Percentiles rank a stretch among this genome's conserved stretches.
Conservation (phyloP, 2,797 vertebrate genomes). For the Choloepus didactylus region DNA sequence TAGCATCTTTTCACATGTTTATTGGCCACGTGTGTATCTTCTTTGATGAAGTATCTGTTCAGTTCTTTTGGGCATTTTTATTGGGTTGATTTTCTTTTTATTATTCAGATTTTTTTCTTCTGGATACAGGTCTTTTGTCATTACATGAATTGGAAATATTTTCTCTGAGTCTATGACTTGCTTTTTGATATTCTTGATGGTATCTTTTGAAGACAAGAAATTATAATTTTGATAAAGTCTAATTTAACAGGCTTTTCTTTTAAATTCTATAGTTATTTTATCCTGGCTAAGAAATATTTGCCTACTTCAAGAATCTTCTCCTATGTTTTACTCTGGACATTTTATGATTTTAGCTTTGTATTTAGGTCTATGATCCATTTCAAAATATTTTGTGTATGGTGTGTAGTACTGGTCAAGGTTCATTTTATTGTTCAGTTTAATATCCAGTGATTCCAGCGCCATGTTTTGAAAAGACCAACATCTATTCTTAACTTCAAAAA, state of each 20-base stretch:
- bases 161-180: neutral
- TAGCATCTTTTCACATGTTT: slow-evolving; percentile 28
- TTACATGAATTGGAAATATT: neutral
- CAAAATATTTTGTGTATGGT: neutral
- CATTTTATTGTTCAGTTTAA: neutral
- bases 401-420: neutral
- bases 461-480: neutral
- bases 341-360: slow-evolving; percentile 1
- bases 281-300: neutral
- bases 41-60: neutral
- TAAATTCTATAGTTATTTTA: neutral
- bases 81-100: neutral
- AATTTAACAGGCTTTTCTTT: slow-evolving; percentile 23
- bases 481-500: slow-evolving; percentile 42
- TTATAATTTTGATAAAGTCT: neutral
- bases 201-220: neutral
- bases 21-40: neutral
- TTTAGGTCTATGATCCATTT: neutral
- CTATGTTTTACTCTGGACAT: neutral
- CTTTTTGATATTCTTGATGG: slow-evolving; percentile 30
- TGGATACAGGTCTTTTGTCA: neutral
- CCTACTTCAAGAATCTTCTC: neutral
- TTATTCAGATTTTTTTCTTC: neutral
- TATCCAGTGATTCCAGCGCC: neutral
- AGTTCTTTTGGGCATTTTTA: slow-evolving; percentile 39